Percentiles rank a stretch among this genome's conserved stretches.
Evolutionary conservation across 2,113 vertebrate species (phyloP).

Genomic region (Corythornis vintsioides): DNA sequence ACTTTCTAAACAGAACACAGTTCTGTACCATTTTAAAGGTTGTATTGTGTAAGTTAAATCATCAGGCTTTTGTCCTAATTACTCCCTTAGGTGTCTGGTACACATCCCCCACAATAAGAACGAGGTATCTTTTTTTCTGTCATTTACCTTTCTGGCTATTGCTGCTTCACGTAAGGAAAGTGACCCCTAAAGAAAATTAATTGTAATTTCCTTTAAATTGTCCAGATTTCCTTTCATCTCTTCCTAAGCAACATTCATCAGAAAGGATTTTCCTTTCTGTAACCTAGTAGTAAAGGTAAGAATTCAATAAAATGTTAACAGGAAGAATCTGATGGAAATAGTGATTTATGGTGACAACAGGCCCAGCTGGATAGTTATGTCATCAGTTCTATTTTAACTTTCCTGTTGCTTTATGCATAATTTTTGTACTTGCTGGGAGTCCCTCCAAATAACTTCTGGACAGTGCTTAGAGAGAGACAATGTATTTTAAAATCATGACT

Average conservation of each 20-base stretch:
- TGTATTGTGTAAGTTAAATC: neutral
- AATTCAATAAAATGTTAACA: neutral
- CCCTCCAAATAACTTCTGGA: neutral
- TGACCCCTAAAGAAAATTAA: neutral
- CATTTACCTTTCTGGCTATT: neutral
- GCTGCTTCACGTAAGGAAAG: neutral
- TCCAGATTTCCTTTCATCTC: neutral
- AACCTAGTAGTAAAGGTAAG: neutral
- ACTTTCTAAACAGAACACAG: neutral
- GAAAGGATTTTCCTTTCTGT: neutral
- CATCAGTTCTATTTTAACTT: neutral
- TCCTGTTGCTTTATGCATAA: neutral
- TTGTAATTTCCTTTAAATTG: neutral
- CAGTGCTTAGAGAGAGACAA: neutral
- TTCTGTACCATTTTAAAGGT: neutral
- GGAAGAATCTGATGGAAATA: neutral
- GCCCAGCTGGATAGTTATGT: neutral
- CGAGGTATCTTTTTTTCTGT: neutral
- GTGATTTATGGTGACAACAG: neutral
- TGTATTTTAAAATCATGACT: neutral
- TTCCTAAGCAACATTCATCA: neutral
- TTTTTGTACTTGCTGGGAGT: neutral
- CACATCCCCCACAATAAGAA: neutral
- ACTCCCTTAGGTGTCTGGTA: neutral
- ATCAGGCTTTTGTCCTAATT: neutral